phyloP scores from a whole-genome alignment of 1,140 invertebrate species.

The Drosophila pseudoobscura region DNA sequence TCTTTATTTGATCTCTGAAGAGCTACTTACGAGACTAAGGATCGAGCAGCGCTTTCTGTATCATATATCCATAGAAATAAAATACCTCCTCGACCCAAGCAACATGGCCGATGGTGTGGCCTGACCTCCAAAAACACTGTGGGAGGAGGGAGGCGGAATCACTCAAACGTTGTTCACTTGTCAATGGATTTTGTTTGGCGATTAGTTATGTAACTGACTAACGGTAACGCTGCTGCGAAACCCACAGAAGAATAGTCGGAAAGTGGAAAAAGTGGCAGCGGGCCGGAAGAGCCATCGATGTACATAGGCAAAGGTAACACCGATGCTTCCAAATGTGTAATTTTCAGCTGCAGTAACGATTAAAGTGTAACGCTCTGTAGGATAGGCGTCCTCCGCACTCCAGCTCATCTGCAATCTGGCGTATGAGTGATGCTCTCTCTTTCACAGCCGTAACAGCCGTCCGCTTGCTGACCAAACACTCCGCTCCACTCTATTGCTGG shows the following conservation, averaged over 20 bases:
- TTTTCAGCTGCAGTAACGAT: background rate
- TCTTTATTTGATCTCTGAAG: no score
- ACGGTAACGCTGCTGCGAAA: constrained; percentile 31
- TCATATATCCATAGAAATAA: no score
- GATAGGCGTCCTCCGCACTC: no score
- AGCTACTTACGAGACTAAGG: no score
- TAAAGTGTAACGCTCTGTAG: constrained; percentile 5
- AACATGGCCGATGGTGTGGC: constrained; percentile 20
- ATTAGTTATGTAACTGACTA: constrained; percentile 52
- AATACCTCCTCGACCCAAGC: background rate
- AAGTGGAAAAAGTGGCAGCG: background rate
- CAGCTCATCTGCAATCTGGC: background rate
- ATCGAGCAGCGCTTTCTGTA: background rate
- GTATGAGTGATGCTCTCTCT: constrained; percentile 40
- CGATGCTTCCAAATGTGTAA: background rate
- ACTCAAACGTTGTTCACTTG: constrained; percentile 69
- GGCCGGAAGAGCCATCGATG: background rate
- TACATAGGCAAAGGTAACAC: background rate
- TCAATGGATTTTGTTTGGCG: constrained; percentile 67
- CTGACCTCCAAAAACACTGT: constrained; percentile 9
- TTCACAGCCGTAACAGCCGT: constrained; percentile 21
- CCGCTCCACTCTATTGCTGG: constrained; percentile 4
- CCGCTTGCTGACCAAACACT: constrained; percentile 48
- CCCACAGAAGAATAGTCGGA: constrained; percentile 56
- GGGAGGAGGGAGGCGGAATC: constrained; percentile 5